These are phyloP conservation scores for Cosmopolites sordidus DNA, from an alignment of 2,888 invertebrate species.

Conservation along the genomic window DNA sequence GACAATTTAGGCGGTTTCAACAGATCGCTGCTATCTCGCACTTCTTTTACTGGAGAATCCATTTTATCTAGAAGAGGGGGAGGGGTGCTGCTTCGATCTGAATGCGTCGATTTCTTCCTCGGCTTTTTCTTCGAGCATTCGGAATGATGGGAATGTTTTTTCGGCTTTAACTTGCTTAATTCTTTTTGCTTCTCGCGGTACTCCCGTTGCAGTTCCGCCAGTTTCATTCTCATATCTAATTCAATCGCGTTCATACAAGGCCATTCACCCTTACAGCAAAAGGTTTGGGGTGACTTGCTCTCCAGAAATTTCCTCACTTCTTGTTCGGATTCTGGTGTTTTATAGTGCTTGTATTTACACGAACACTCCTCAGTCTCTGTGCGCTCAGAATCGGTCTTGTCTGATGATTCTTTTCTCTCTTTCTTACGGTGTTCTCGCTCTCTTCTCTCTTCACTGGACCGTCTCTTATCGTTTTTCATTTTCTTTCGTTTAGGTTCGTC, in stretches of 20 bases:
- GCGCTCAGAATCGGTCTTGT: slow-evolving; percentile 24
- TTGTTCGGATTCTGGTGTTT: slow-evolving; percentile 48
- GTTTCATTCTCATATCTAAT: slow-evolving; percentile 72
- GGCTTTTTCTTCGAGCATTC: slow-evolving; percentile 49
- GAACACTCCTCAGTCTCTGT: slow-evolving; percentile 32
- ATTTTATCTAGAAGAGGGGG: slow-evolving; percentile 44
- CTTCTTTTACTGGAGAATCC: slow-evolving; percentile 35
- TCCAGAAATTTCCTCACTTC: slow-evolving; percentile 44
- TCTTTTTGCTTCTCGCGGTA: slow-evolving; percentile 81
- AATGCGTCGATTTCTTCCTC: slow-evolving; percentile 47
- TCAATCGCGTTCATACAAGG: slow-evolving; percentile 67
- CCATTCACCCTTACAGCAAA: slow-evolving; percentile 43
- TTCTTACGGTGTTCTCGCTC: slow-evolving; percentile 34
- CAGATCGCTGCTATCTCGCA: slow-evolving; percentile 37
- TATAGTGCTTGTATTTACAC: slow-evolving; percentile 40
- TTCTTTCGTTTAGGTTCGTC: slow-evolving; percentile 48
- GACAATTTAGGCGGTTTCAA: slow-evolving; percentile 48
- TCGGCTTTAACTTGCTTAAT: slow-evolving; percentile 66
- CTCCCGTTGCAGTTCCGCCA: slow-evolving; percentile 77
- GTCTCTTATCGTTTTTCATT: slow-evolving; percentile 37
- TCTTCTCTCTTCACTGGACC: slow-evolving; percentile 32
- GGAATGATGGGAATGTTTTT: slow-evolving; percentile 42
- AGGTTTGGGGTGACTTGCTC: slow-evolving; percentile 38
- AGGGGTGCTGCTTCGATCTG: slow-evolving; percentile 40
- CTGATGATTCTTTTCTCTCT: slow-evolving; percentile 28